Conservation (phyloP, 2,888 invertebrate species). For the Aspidiotus rigidus region DNA sequence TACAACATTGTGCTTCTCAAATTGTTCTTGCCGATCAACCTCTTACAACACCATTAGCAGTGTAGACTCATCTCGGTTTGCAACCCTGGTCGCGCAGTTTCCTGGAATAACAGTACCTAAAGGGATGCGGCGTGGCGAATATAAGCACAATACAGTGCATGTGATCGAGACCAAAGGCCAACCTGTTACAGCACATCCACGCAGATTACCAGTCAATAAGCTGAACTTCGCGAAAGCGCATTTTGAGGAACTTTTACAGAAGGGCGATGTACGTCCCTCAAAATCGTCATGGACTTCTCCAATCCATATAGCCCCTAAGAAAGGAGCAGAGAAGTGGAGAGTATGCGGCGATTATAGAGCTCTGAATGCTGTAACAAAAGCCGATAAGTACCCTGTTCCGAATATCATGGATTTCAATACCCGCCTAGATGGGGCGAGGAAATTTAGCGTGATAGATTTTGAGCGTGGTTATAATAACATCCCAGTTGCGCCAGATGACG, state of each 20-base stretch:
- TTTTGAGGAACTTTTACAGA: neutral
- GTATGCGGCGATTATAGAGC: no score
- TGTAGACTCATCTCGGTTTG: no score
- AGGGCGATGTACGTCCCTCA: neutral
- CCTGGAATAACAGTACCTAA: no score
- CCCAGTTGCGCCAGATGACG: slow-evolving; percentile 37
- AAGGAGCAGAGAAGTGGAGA: no score
- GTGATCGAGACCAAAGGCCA: slow-evolving; percentile 10
- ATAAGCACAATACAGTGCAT: neutral
- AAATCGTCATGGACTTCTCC: slow-evolving; percentile 12
- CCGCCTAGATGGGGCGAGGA: slow-evolving; percentile 33
- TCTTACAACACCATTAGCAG: no score
- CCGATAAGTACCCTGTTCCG: no score
- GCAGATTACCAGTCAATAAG: neutral
- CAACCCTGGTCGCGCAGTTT: no score
- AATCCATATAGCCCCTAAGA: neutral
- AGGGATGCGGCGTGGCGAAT: no score
- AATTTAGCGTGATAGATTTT: slow-evolving; percentile 36
- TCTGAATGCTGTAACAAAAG: no score
- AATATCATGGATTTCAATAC: no score
- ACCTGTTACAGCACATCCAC: neutral
- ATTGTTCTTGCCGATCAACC: neutral
- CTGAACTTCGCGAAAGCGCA: neutral
- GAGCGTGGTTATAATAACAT: no score
- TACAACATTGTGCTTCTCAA: neutral